Evolutionary conservation across 2,888 invertebrate genomes (phyloP).

Genomic region (Nephrotoma guestfalica): DNA sequence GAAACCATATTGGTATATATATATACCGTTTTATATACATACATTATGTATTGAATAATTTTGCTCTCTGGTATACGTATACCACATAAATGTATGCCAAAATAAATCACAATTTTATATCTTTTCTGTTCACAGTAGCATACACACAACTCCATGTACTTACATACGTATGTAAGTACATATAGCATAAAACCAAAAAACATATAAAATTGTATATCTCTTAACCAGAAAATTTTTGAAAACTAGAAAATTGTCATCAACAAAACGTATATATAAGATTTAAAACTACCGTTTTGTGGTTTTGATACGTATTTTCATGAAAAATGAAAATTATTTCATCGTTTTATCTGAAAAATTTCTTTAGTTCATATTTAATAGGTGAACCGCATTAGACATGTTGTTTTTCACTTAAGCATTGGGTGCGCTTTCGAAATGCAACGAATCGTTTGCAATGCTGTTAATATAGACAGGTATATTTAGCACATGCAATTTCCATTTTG

Average conservation of each 20-base stretch:
- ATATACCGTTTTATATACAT: neutral
- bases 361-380: too few species aligned
- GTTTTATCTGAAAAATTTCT: neutral
- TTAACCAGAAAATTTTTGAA: neutral
- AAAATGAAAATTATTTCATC: neutral
- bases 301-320: neutral
- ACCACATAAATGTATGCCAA: neutral
- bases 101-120: neutral
- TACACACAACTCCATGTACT: neutral
- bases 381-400: too few species aligned
- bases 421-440: too few species aligned
- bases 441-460: too few species aligned
- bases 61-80: neutral
- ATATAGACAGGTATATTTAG: too few species aligned
- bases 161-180: too few species aligned
- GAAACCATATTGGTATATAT: neutral
- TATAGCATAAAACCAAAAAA: neutral
- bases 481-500: too few species aligned
- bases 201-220: neutral
- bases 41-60: neutral
- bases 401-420: too few species aligned
- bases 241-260: neutral
- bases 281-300: neutral
- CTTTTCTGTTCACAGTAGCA: neutral
- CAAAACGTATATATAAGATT: neutral